Conservation (phyloP, 1,140 invertebrate genomes). For the Campoletis sonorensis region DNA sequence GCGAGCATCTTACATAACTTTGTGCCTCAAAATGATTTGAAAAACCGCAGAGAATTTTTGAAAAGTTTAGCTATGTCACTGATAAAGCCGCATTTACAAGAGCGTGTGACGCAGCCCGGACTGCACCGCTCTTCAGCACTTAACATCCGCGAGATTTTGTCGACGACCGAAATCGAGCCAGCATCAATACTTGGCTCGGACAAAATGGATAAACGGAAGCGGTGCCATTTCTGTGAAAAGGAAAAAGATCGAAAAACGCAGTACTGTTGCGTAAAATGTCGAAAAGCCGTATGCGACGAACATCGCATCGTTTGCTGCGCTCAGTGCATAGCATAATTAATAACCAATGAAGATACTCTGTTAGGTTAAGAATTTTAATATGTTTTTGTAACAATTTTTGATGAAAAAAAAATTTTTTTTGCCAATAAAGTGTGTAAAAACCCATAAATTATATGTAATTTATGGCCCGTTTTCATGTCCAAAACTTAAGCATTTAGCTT, state of each 20-base stretch:
- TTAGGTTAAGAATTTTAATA: neutral
- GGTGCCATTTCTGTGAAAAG: neutral
- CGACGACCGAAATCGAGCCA: neutral
- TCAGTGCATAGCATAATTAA: neutral
- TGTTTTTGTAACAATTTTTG: neutral
- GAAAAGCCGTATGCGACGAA: neutral
- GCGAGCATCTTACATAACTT: neutral
- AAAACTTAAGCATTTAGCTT: constrained; percentile 5
- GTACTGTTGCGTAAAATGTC: neutral
- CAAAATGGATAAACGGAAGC: neutral
- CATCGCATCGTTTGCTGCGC: neutral
- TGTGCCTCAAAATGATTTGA: neutral
- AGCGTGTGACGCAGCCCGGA: neutral
- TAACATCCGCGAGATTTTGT: neutral
- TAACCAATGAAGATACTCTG: neutral
- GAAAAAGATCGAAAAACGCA: neutral
- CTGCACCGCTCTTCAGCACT: neutral
- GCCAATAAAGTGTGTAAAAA: constrained; percentile 5
- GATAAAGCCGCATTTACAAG: neutral
- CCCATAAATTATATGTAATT: neutral
- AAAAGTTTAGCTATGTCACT: neutral
- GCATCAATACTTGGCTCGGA: neutral
- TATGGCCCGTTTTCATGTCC: neutral
- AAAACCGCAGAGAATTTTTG: constrained; percentile 4
- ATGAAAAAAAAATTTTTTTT: neutral